A percentile compares a stretch with the other conserved stretches of the same genome.
phyloP scores from a whole-genome alignment of 2,888 invertebrate species.

The Troides helena region DNA sequence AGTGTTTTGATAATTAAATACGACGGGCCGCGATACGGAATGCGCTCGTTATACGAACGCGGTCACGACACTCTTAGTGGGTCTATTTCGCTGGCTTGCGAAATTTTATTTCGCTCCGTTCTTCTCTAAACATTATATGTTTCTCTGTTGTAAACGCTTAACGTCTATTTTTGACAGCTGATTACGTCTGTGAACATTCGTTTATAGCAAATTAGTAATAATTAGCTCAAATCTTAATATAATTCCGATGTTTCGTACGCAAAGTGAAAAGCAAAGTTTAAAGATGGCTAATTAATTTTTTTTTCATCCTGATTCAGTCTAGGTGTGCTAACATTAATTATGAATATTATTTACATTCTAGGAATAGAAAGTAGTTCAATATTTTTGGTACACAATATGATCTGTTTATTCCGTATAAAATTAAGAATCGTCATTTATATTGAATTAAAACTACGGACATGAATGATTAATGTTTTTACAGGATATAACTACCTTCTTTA shows the following conservation, averaged over 20 bases:
- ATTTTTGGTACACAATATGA: not conserved
- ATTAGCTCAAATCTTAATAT: not conserved
- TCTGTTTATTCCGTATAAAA: not conserved
- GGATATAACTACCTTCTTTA: no score
- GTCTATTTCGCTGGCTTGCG: slow-evolving; percentile 30
- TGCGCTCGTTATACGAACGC: slow-evolving; percentile 26
- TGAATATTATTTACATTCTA: slow-evolving; percentile 1
- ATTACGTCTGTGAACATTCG: not conserved
- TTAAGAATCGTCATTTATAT: not conserved
- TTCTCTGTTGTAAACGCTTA: slow-evolving; percentile 17
- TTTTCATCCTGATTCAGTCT: not conserved
- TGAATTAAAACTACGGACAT: no score
- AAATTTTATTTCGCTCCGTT: slow-evolving; percentile 26
- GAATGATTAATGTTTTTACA: no score
- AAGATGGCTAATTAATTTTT: not conserved
- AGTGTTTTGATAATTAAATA: slow-evolving; percentile 27
- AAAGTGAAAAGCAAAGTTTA: not conserved
- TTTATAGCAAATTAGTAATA: not conserved
- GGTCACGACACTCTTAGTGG: slow-evolving; percentile 26
- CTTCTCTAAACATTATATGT: slow-evolving; percentile 7
- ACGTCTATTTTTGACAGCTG: slow-evolving; percentile 2
- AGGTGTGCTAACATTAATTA: not conserved
- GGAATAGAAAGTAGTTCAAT: not conserved
- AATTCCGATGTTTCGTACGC: no score
- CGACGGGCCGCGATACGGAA: slow-evolving; percentile 20